Evolutionary conservation across 2,888 invertebrate species (phyloP).

Genomic region (Diaphora mendica): DNA sequence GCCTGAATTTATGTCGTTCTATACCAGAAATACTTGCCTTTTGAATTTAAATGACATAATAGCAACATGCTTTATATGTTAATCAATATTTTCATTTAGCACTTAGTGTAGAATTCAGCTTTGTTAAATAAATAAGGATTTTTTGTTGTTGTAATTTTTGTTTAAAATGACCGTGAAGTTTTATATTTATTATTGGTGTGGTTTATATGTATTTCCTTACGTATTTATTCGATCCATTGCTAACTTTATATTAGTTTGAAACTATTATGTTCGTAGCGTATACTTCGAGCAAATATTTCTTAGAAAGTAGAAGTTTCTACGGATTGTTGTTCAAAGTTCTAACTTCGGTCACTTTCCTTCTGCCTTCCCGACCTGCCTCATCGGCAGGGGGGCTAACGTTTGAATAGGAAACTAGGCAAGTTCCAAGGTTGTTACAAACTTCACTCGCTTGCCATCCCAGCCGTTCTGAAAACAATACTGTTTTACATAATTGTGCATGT

Average conservation of each 20-base stretch:
- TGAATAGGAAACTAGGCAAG: conserved; percentile 71
- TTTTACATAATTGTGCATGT: conserved; percentile 65
- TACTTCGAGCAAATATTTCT: conserved; percentile 69
- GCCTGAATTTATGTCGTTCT: not conserved
- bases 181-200: conserved; percentile 10
- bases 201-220: conserved; percentile 28
- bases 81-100: not conserved
- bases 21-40: conserved; percentile 5
- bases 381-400: conserved; percentile 63
- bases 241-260: conserved; percentile 69
- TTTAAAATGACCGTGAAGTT: not conserved
- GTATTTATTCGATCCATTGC: conserved; percentile 48
- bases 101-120: not conserved
- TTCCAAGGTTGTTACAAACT: conserved; percentile 70
- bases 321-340: conserved; percentile 69
- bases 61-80: not conserved
- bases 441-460: conserved; percentile 47
- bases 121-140: not conserved
- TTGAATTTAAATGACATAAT: not conserved
- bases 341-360: conserved; percentile 75
- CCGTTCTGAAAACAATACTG: conserved; percentile 62
- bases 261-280: conserved; percentile 61
- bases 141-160: not conserved
- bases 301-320: conserved; percentile 70
- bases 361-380: conserved; percentile 60